phyloP scores from a whole-genome alignment of 2,797 vertebrate species.

The Melanotaenia trifasciata region DNA sequence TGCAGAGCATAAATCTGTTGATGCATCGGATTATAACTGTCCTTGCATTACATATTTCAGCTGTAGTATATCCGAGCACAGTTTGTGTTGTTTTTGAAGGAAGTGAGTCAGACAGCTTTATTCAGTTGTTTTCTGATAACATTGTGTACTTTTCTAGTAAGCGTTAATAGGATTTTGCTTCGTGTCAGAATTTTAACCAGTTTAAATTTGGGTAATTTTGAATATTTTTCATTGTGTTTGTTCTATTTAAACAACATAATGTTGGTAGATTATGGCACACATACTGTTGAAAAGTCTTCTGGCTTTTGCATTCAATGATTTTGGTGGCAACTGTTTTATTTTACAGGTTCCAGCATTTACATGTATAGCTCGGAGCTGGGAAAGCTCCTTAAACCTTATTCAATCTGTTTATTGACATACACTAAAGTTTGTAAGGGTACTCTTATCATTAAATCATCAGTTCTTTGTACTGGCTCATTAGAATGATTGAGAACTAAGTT shows the following conservation, averaged over 20 bases:
- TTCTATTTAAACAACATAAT: slow-evolving; percentile 12
- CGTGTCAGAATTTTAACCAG: slow-evolving; percentile 15
- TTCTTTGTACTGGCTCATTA: slow-evolving; percentile 49
- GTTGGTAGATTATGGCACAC: slow-evolving; percentile 12
- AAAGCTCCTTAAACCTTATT: slow-evolving; percentile 39
- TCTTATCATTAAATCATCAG: slow-evolving; percentile 33
- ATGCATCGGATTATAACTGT: slow-evolving; percentile 12
- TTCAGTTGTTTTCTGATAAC: slow-evolving; percentile 30
- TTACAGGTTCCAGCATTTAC: slow-evolving; percentile 38
- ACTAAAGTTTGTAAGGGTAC: slow-evolving; percentile 28
- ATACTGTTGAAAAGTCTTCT: slow-evolving; percentile 3
- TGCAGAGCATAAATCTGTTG: slow-evolving; percentile 1
- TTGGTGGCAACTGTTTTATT: slow-evolving; percentile 52
- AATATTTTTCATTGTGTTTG: slow-evolving; percentile 24
- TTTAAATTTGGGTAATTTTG: slow-evolving; percentile 19
- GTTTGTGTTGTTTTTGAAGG: slow-evolving; percentile 36
- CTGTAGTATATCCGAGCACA: slow-evolving; percentile 26
- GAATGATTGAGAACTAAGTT: slow-evolving; percentile 59
- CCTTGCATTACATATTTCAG: slow-evolving; percentile 13
- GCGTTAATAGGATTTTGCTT: slow-evolving; percentile 10
- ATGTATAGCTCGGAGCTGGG: slow-evolving; percentile 23
- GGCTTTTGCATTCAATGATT: slow-evolving; percentile 44
- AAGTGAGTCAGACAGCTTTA: slow-evolving; percentile 11
- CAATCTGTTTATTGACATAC: slow-evolving; percentile 32
- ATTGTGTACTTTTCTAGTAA: slow-evolving; percentile 18